Base-by-base conservation (phyloP, 2,797 vertebrate genomes). In the Limosa lapponica region DNA sequence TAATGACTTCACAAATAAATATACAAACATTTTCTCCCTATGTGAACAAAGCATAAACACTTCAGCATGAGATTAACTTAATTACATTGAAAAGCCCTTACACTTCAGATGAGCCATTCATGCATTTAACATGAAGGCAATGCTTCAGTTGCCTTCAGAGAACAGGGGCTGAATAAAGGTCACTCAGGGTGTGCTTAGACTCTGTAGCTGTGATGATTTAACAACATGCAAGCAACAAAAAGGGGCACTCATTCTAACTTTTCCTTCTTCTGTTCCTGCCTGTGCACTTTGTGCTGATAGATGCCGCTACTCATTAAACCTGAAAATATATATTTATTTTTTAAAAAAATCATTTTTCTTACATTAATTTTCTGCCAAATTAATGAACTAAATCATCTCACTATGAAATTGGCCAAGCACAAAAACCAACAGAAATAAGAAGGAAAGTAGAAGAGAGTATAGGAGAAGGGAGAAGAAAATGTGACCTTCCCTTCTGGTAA, bases 41-140 rank as follows among this genome's bases (percentile, higher is more conserved):
- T 66, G 30, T 79, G 70, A 94, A 69, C 13, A 83, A 84, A 82
- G 16, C 22, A 51, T 44, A 65, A 88, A 81, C 54, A 89, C 30
- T 86, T 94, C 39, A 79, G 22, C 9, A 57, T 57, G 46, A 74
- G 32, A 69, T 36, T 62, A 73, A 87, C 23, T 92, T 79, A 86
- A 83, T 74, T 81, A 62, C 16, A 11, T 2, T 58, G 28, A 39
- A 72, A 90, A 90, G 10, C 30, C 34, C n/a, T 90, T 82, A 44
- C 18, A 62, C 28, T 81, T 87, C 51, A 86, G 36, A 58, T 5
- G 2, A 94, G 6, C 36, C 32, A 48, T 75, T 81, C 11, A 51
- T 43, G 24, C 75, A 51, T 87, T 85, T 64, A 85, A 64, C 1
- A 0, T 79, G 54, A 90, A 94, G 37, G 28, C 22, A 55, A 41